Base-by-base conservation (phyloP, 2,888 invertebrate species). In the Drosophila colorata region DNA sequence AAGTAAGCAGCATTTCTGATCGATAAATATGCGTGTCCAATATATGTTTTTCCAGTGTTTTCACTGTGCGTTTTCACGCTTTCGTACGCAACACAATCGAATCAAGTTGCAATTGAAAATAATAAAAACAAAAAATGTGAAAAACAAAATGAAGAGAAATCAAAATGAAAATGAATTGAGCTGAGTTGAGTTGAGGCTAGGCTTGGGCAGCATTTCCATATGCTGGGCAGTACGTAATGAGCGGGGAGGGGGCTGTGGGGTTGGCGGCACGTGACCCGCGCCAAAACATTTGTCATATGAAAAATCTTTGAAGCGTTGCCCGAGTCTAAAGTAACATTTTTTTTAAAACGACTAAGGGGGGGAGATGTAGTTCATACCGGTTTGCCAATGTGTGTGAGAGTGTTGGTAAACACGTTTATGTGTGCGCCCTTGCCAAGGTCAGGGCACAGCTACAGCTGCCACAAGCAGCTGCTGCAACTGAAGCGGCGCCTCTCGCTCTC, bases 371-470 rank as follows among this genome's bases (percentile, higher is more conserved):
- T 38, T 58, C 23, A 57, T 53, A 81, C 84, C 87, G 84, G 83
- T 83, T 75, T 80, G 43, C 16, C 25, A 16, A 16, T 38, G 16
- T 38, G 43, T 14, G 33, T 37, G 49, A 52, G 61, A 59, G 52
- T 68, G 72, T 67, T 61, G 65, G 66, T 53, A 78, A 83, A 80
- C 80, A 84, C 65, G 82, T 85, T 77, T 77, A 56, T 16, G 56
- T 49, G 60, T 60, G 69, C 76, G 83, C 83, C 87, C 87, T 84
- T 86, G 83, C 74, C 83, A 83, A 83, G 83, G 83, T 83, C 80
- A 77, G 41, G 23, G 56, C 41, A 14, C 52, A 57, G 31, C 9
- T 33, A 8, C 14, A 28, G 13, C 43, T 11, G 44, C 43, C 43
- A 20, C 53, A 14, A 41, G 46, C 28, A 6, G 41, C 31, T 38